Conservation (phyloP, 2,888 invertebrate genomes). For the Sycophila texana region DNA sequence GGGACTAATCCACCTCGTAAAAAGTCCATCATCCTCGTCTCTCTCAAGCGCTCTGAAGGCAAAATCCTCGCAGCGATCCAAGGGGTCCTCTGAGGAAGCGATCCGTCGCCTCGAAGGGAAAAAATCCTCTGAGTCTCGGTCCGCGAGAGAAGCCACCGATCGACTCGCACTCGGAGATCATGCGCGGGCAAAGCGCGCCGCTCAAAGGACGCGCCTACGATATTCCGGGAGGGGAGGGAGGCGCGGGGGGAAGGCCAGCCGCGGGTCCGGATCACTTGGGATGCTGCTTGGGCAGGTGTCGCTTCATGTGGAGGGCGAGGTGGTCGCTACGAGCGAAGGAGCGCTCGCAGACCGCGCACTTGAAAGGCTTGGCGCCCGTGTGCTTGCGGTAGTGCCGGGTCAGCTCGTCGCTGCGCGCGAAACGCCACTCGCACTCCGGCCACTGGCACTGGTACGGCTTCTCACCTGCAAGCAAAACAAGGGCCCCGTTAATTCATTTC, state of each 20-base stretch:
- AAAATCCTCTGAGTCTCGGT: neutral
- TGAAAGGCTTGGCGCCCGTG: conserved; percentile 97
- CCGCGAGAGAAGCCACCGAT: no score
- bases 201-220: no score
- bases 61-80: no score
- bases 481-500: no score
- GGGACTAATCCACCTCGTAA: no score
- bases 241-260: neutral
- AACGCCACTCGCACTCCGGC: conserved; percentile 98
- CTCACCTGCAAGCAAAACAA: conserved; percentile 83
- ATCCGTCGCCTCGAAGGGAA: no score
- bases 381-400: conserved; percentile 98
- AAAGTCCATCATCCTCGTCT: no score
- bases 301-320: conserved; percentile 96
- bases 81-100: neutral
- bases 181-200: no score
- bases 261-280: conserved; percentile 41
- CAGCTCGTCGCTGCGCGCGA: conserved; percentile 96
- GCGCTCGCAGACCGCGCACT: conserved; percentile 95
- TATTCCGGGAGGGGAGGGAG: no score
- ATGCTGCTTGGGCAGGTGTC: conserved; percentile 91
- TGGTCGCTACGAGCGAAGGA: conserved; percentile 97
- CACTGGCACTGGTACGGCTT: conserved; percentile 98
- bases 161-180: no score
- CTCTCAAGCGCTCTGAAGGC: no score